These are phyloP conservation scores for Crypturellus tataupa DNA, from an alignment of 2,797 vertebrate genomes.

Conservation along the genomic window DNA sequence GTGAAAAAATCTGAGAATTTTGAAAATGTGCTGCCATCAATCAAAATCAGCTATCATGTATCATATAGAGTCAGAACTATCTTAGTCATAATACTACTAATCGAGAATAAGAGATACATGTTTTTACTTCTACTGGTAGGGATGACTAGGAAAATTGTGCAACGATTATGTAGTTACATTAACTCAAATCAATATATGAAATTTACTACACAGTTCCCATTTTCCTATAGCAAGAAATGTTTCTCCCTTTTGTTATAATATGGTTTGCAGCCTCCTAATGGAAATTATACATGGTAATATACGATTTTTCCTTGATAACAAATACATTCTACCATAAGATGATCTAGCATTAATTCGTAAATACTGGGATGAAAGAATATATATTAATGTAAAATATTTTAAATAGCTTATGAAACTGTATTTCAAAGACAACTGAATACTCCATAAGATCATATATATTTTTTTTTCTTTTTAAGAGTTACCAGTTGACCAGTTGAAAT, in stretches of 20 bases:
- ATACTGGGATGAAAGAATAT: not conserved
- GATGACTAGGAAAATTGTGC: not conserved
- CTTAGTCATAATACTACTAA: not conserved
- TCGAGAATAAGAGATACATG: not conserved
- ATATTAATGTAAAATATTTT: not conserved
- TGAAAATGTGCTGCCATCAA: not conserved
- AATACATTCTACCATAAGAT: not conserved
- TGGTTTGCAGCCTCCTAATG: not conserved
- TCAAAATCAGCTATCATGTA: not conserved
- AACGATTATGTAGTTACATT: not conserved
- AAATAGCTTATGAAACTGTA: not conserved
- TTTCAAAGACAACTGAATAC: not conserved
- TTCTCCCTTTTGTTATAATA: not conserved
- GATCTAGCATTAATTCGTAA: not conserved
- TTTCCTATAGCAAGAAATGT: constrained; percentile 4
- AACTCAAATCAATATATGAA: not conserved
- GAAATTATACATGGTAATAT: constrained; percentile 5
- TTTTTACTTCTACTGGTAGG: not conserved
- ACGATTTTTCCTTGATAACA: not conserved
- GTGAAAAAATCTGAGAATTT: constrained; percentile 3
- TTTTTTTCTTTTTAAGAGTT: not conserved
- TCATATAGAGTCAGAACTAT: not conserved
- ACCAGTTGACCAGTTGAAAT: not conserved
- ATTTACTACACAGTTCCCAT: not conserved
- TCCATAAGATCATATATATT: not conserved